A percentile compares a stretch with the other conserved stretches of the same genome.
phyloP scores from a whole-genome alignment of 1,140 invertebrate genomes.

The Drosophila erecta region DNA sequence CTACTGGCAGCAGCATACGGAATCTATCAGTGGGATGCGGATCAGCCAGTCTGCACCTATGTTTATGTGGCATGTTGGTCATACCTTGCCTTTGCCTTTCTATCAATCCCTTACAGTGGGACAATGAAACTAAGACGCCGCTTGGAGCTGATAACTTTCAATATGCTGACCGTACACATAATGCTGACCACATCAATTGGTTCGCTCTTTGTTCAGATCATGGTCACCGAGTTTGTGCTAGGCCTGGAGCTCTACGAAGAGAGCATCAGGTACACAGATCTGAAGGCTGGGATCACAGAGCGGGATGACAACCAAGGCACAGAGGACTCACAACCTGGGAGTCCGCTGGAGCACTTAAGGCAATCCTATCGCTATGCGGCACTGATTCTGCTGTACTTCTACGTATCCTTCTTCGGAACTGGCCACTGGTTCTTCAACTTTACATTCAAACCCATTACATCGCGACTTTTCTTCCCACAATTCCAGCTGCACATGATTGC shows the following conservation, averaged over 20 bases:
- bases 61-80: slow-evolving; percentile 86
- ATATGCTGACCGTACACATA: slow-evolving; percentile 85
- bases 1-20: slow-evolving; percentile 36
- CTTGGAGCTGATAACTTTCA: slow-evolving; percentile 85
- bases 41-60: slow-evolving; percentile 81
- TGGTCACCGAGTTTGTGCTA: slow-evolving; percentile 77
- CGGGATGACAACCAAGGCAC: neutral
- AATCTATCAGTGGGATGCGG: slow-evolving; percentile 37
- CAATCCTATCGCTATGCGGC: slow-evolving; percentile 59
- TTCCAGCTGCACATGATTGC: slow-evolving; percentile 97
- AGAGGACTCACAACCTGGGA: neutral
- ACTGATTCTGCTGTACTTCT: slow-evolving; percentile 91
- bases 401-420: slow-evolving; percentile 96
- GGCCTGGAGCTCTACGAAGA: slow-evolving; percentile 31
- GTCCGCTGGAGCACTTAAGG: slow-evolving; percentile 33
- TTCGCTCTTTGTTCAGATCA: slow-evolving; percentile 87
- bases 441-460: slow-evolving; percentile 96
- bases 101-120: slow-evolving; percentile 69
- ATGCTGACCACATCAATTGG: slow-evolving; percentile 88
- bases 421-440: slow-evolving; percentile 98
- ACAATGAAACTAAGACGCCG: slow-evolving; percentile 80
- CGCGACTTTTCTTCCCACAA: slow-evolving; percentile 94
- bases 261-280: neutral
- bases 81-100: slow-evolving; percentile 46
- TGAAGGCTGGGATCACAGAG: neutral